These are phyloP conservation scores for Elysia crispata DNA, from an alignment of 2,888 invertebrate species.

Conservation along the genomic window DNA sequence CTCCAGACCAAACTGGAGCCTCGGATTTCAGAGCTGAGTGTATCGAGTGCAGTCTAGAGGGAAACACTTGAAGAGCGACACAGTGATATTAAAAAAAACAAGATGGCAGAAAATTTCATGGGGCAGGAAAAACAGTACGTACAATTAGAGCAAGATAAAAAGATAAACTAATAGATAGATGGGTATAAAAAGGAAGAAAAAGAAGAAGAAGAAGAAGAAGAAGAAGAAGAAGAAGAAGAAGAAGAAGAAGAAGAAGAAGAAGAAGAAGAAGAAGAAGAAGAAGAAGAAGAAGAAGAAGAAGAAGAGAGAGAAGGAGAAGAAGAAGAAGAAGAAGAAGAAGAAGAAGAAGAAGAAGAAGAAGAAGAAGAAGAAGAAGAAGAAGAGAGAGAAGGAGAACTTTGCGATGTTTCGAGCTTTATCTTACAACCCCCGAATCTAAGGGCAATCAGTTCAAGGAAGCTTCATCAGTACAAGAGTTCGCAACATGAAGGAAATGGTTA, in stretches of 20 bases:
- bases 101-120: constrained; percentile 5
- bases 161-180: too few species aligned
- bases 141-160: constrained; percentile 6
- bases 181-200: not conserved
- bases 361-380: constrained; percentile 25
- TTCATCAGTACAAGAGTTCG: too few species aligned
- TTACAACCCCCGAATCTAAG: too few species aligned
- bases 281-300: not conserved
- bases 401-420: too few species aligned
- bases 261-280: constrained; percentile 19
- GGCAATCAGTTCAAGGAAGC: too few species aligned
- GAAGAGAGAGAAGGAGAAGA: constrained; percentile 4
- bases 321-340: not conserved
- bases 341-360: constrained; percentile 28
- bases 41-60: too few species aligned
- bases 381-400: constrained; percentile 3
- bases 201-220: not conserved
- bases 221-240: not conserved
- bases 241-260: constrained; percentile 10
- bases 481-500: too few species aligned
- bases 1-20: too few species aligned
- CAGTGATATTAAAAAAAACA: not conserved
- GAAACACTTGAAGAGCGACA: too few species aligned
- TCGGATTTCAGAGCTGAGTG: too few species aligned
- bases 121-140: constrained; percentile 18